Percentiles rank a stretch among this genome's conserved stretches.
Conservation (phyloP, 2,113 vertebrate species). For the Scytalopus superciliaris region DNA sequence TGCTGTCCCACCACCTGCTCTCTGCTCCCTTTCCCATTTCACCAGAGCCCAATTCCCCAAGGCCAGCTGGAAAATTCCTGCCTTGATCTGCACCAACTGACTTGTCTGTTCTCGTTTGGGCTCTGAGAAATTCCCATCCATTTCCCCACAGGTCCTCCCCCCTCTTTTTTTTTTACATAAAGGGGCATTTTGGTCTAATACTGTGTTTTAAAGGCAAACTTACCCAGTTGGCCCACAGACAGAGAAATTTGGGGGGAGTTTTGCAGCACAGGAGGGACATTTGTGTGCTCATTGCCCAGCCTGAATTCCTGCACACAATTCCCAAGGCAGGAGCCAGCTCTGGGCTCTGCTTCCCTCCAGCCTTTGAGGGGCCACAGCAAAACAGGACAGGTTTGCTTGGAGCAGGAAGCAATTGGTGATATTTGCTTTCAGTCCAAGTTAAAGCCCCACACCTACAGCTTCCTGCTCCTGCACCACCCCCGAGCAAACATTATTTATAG, state of each 20-base stretch:
- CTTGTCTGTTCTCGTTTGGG: not conserved
- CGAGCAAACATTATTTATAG: slow-evolving; percentile 21
- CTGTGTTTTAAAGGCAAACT: not conserved
- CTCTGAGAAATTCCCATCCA: not conserved
- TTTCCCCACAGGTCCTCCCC: not conserved
- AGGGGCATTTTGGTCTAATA: not conserved
- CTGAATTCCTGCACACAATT: not conserved
- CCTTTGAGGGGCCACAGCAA: not conserved
- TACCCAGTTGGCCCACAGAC: not conserved
- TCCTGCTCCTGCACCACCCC: not conserved
- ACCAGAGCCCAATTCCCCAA: not conserved
- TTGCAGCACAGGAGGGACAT: not conserved
- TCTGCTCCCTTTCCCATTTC: not conserved
- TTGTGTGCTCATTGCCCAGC: not conserved
- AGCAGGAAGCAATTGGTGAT: not conserved
- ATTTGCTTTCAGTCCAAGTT: not conserved
- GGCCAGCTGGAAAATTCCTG: not conserved
- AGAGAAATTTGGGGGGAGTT: rapidly evolving
- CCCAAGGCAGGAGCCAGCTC: not conserved
- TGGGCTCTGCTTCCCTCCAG: not conserved
- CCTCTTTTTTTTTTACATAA: not conserved
- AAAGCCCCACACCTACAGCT: not conserved
- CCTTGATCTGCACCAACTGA: not conserved
- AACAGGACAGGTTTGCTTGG: not conserved
- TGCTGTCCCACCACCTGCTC: not conserved